Evolutionary conservation across 2,888 invertebrate species (phyloP).

Genomic region (Morinoia aosen): DNA sequence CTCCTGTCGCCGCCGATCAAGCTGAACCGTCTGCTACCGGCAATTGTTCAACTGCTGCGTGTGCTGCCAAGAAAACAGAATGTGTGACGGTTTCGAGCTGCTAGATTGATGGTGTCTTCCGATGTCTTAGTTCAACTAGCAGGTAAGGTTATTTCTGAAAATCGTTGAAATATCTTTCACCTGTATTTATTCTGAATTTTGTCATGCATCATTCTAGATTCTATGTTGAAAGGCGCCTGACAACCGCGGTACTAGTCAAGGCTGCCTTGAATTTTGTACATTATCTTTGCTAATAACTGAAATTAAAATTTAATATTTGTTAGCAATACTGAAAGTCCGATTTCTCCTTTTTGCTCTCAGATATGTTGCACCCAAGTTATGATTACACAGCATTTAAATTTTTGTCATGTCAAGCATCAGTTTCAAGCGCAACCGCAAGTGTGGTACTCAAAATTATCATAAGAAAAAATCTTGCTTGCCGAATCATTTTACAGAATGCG

Average conservation of each 20-base stretch:
- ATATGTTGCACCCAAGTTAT: too few species aligned
- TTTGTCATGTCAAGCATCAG: too few species aligned
- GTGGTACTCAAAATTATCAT: too few species aligned
- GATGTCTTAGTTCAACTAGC: background rate
- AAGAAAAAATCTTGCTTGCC: too few species aligned
- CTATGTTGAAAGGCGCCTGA: too few species aligned
- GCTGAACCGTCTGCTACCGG: background rate
- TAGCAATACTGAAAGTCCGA: too few species aligned
- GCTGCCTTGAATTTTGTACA: background rate
- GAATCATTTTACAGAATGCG: too few species aligned
- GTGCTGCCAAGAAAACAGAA: background rate
- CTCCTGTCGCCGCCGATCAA: background rate
- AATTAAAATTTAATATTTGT: background rate
- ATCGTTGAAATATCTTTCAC: background rate
- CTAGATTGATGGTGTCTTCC: background rate
- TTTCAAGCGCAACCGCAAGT: too few species aligned
- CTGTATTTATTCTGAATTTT: too few species aligned
- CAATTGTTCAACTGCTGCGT: background rate
- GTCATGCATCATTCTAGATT: too few species aligned
- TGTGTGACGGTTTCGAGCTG: slow-evolving; percentile 28
- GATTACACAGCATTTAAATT: too few species aligned
- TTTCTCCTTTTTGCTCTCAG: too few species aligned
- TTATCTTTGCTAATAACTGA: background rate
- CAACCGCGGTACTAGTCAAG: background rate
- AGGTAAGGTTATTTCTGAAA: background rate